Evolutionary conservation across 2,888 invertebrate species (phyloP), one percentile per base, ranked within the genome.

Genomic region (Piscicola geometra): DNA sequence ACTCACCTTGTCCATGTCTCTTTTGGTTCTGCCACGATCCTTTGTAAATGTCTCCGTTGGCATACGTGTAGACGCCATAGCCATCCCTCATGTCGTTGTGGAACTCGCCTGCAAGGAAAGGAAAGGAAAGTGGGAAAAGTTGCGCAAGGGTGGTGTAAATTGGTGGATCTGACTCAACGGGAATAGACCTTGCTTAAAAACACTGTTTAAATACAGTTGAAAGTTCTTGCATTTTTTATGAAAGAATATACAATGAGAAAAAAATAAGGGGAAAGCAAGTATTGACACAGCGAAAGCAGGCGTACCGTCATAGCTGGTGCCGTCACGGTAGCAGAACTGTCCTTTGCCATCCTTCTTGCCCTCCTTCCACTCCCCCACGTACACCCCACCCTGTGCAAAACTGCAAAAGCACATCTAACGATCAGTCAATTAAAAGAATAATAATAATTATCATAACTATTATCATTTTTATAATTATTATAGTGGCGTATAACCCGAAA

Each of bases 321-420:
- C 93, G 84, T 94, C 94, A 0, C 93, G 93, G 84, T 93, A 94
- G 78, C 90, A 87, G 86, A 93, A 92, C 56, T 88, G 89, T 0
- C 94, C 94, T 28, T 89, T 88, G 0, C 93, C 93, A 81, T 92
- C 90, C 84, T 93, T 93, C 82, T 93, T 83, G 90, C 89, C 85
- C 90, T 91, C 41, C 87, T 86, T 35, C 92, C 93, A 81, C 74
- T 89, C 88, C 74, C 94, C 94, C 78, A 91, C 90, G 83, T 93
- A 94, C 41, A 93, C 88, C 5, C 85, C 83, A 69, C 84, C 84
- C 81, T 84, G 84, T 80, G 71, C 56, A 47, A 76, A 76, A 15
- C 76, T 76, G 25, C n/a, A 21, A 32, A 15, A 28, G 35, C 32
- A 50, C 5, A 0, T 21, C n/a, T 47, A 36, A 32, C 33, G 33